Percentiles rank a stretch among this genome's conserved stretches.
phyloP scores from a whole-genome alignment of 2,113 vertebrate species.

The Petromus typicus region DNA sequence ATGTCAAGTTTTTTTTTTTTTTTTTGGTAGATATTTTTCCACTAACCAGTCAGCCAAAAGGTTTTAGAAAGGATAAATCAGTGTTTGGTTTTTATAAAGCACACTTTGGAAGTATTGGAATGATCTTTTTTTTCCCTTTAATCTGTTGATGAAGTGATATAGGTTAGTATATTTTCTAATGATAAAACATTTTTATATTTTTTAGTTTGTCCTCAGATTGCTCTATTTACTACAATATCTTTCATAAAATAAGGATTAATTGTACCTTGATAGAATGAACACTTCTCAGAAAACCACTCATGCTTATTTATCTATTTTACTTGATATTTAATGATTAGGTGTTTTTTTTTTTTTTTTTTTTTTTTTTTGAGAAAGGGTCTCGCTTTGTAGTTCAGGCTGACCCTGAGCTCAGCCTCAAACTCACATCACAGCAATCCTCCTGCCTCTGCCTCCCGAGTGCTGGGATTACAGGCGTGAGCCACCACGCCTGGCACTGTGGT shows the following conservation, averaged over 20 bases:
- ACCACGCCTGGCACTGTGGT: no score
- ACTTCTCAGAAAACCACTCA: neutral
- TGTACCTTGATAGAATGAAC: neutral
- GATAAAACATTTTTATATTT: neutral
- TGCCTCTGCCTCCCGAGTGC: no score
- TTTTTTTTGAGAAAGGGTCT: no score
- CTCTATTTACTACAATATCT: conserved; percentile 5
- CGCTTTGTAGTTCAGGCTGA: no score
- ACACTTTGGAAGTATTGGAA: conserved; percentile 5
- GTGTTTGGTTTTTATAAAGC: conserved; percentile 17
- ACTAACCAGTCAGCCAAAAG: neutral
- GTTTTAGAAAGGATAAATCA: neutral
- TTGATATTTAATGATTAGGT: neutral
- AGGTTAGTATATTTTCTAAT: conserved; percentile 1
- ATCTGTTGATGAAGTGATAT: neutral
- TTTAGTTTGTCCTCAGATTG: neutral
- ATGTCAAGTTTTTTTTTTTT: neutral
- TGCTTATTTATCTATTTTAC: neutral
- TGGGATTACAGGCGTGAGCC: no score
- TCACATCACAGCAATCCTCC: no score
- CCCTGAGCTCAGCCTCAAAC: no score
- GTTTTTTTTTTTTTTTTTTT: no score
- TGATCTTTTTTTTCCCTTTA: neutral
- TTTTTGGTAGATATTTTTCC: neutral
- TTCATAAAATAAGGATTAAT: conserved; percentile 30